phyloP scores from a whole-genome alignment of 2,888 invertebrate genomes.

The Plagodis dolabraria region DNA sequence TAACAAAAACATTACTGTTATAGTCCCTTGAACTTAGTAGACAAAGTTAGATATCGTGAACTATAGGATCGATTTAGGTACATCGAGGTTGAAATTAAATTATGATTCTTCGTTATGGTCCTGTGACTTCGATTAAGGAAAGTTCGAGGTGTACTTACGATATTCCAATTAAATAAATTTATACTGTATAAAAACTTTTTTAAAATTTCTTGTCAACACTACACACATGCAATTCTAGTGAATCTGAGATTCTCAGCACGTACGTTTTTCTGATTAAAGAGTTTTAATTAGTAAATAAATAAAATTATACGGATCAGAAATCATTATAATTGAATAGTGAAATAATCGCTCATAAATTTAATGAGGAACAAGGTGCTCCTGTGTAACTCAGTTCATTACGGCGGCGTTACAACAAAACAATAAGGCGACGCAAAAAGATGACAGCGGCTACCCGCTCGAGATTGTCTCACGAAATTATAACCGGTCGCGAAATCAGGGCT shows the following conservation, averaged over 20 bases:
- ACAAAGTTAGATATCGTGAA: too few species aligned
- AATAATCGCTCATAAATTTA: constrained; percentile 31
- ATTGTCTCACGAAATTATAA: constrained; percentile 74
- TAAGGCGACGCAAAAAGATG: constrained; percentile 53
- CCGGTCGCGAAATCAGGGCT: constrained; percentile 56
- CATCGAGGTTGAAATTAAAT: too few species aligned
- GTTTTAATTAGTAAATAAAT: not conserved
- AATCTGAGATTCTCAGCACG: not conserved
- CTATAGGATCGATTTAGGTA: too few species aligned
- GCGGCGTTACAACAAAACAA: constrained; percentile 38
- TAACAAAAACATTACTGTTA: not conserved
- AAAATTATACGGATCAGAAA: not conserved
- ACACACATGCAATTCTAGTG: too few species aligned
- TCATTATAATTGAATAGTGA: constrained; percentile 15
- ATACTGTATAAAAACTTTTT: too few species aligned
- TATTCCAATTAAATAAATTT: too few species aligned
- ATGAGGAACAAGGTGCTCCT: constrained; percentile 21
- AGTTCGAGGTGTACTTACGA: too few species aligned
- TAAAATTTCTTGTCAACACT: too few species aligned
- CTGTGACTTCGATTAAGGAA: too few species aligned
- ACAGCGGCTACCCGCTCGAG: constrained; percentile 61
- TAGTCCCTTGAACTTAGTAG: too few species aligned
- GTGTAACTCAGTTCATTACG: constrained; percentile 34
- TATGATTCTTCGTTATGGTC: too few species aligned
- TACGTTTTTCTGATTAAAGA: not conserved